phyloP scores from a whole-genome alignment of 2,888 invertebrate genomes.

The Exephanes ischioxanthus region DNA sequence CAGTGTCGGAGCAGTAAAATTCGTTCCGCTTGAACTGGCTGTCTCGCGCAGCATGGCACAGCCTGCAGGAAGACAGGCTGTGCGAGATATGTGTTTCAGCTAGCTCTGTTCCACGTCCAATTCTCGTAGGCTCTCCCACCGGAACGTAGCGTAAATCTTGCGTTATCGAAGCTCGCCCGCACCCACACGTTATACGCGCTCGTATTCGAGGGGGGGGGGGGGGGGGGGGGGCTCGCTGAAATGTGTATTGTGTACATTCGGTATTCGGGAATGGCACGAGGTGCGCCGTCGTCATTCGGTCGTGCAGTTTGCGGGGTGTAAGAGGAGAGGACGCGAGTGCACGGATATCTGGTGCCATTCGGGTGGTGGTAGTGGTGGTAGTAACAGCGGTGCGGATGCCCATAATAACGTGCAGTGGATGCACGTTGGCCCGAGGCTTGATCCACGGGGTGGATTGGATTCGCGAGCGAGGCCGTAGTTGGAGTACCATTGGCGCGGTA shows the following conservation, averaged over 20 bases:
- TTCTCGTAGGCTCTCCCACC: conserved; percentile 4
- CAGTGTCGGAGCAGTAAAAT: conserved; percentile 13
- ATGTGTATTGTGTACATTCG: conserved; percentile 45
- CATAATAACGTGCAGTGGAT: background rate
- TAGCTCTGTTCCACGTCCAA: conserved; percentile 9
- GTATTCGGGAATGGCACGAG: conserved; percentile 55
- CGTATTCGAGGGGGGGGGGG: background rate
- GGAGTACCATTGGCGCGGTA: conserved; percentile 34
- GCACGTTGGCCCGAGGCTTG: conserved; percentile 25
- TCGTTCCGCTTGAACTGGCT: conserved; percentile 23
- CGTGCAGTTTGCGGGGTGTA: conserved; percentile 36
- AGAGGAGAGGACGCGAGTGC: background rate
- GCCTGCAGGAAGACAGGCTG: background rate
- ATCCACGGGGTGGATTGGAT: conserved; percentile 52
- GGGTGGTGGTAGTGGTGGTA: background rate
- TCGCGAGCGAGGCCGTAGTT: conserved; percentile 26
- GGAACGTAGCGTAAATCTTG: conserved; percentile 49
- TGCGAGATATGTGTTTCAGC: conserved; percentile 8
- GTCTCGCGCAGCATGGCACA: conserved; percentile 7
- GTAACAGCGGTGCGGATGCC: background rate
- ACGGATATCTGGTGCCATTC: conserved; percentile 12
- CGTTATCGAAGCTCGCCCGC: conserved; percentile 23
- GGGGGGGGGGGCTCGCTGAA: background rate
- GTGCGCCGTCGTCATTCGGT: conserved; percentile 23
- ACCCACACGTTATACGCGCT: background rate